Evolutionary conservation across 2,888 invertebrate genomes (phyloP), one percentile per base, ranked within the genome.

Genomic region (Rhagium mordax): DNA sequence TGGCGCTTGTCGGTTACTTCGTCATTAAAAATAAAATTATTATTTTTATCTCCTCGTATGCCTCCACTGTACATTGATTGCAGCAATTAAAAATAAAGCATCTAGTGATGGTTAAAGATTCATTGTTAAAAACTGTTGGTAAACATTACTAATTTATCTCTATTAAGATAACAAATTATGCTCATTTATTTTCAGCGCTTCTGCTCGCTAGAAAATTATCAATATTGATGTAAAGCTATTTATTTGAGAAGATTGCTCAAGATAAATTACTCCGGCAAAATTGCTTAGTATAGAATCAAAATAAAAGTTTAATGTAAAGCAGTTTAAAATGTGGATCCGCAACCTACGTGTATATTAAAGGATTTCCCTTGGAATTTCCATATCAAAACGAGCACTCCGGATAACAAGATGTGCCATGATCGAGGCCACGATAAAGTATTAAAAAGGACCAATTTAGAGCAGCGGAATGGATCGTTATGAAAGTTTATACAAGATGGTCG

Each of bases 91-190:
- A 68, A 68, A 68, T 68, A 68, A 68, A 68, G 49, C 60, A 16
- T 55, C 48, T 60, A 47, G 51, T 27, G 49, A 49, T 51, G 64
- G 24, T 51, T 13, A 51, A 24, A 16, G 24, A 55, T 59, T 49
- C 68, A 68, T 60, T 68, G 68, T 68, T 68, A 68, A 68, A 68
- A 68, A 68, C 3, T 57, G 57, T 27, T 57, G 57, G 67, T 67
- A 57, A 67, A 67, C 57, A 57, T 49, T 27, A 48, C 49, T 51
- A 59, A 68, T 68, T 68, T 68, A 68, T 68, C 68, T 68, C 68
- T 68, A 68, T 68, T 68, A 68, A 55, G 60, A 60, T 68, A 68
- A 68, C 68, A 49, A 60, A 68, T 68, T 57, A 33, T 59, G 13
- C 10, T 49, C 68, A 49, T 68, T 68, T 29, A 49, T 68, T 68